Base-by-base conservation (phyloP, 1,140 invertebrate species). In the Melipona quadrifasciata region DNA sequence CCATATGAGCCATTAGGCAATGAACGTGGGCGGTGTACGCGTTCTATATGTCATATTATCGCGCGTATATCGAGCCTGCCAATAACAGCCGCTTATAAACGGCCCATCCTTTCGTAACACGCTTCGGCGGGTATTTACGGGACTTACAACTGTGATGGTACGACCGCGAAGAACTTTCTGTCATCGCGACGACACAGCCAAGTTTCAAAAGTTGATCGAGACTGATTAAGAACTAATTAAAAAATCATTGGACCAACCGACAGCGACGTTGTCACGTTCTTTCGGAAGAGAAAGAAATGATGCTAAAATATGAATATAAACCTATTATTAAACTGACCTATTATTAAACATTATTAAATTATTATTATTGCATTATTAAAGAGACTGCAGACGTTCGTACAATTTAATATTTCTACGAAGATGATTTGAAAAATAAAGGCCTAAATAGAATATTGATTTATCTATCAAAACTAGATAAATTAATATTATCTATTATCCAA, bases 81-180 rank as follows among this genome's bases (percentile, higher is more conserved):
- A 91, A 91, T 91, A 91, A 84, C 91, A 91, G 82, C 85, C 75
- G 84, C 82, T 80, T 84, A 89, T 87, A 88, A 87, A 85, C 70
- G 82, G 82, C 78, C 82, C 86, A 90, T 89, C 89, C 90, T 91
- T 91, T 91, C 77, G 82, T 68, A 89, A 86, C 78, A 72, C 55
- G 77, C 39, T 68, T 47, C 19, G 53, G 8, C 76, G 39, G 73
- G 57, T 90, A 89, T 85, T 84, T 82, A 80, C 19, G 34, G 84
- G 78, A 87, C 89, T 90, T 90, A 84, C 47, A 12, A 58, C 53
- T 27, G 67, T 80, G 70, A 76, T 58, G 53, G 82, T 71, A 74
- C 74, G 34, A 70, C 64, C 34, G n/a, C 64, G 24, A 17, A 39
- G 47, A 34, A 47, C 39, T 47, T n/a, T 1, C 39, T 31, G 51